A percentile compares a stretch with the other conserved stretches of the same genome.
These are phyloP conservation scores for Furcifer pardalis DNA, from an alignment of 2,797 vertebrate genomes.

Conservation along the genomic window DNA sequence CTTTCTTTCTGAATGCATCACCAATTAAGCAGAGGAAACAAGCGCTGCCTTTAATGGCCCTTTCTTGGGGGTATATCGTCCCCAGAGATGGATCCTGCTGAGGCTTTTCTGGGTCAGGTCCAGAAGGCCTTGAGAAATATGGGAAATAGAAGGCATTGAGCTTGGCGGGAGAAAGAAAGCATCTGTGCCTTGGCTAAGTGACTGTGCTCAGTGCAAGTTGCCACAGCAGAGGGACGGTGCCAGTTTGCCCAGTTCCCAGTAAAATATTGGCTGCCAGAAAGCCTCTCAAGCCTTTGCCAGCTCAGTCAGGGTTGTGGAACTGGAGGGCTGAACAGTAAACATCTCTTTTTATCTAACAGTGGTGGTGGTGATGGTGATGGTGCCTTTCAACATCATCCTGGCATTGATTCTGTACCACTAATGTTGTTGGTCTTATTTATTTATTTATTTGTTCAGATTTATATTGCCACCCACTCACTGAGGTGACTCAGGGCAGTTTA, in stretches of 20 bases:
- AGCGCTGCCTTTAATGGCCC: conserved; percentile 20
- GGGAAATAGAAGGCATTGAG: conserved; percentile 41
- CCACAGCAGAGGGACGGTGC: neutral
- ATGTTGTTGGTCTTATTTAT: too few species aligned
- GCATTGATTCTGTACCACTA: neutral
- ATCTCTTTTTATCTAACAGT: neutral
- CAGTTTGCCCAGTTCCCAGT: conserved; percentile 5
- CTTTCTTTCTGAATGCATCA: neutral
- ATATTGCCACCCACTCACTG: too few species aligned
- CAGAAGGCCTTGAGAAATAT: conserved; percentile 39
- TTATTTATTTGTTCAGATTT: too few species aligned
- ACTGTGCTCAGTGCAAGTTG: neutral
- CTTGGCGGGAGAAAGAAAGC: conserved; percentile 35
- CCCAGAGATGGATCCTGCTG: conserved; percentile 36
- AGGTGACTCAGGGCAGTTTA: too few species aligned
- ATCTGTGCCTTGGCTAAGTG: conserved; percentile 22
- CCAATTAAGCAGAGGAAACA: conserved; percentile 35
- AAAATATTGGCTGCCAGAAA: neutral
- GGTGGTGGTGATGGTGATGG: neutral
- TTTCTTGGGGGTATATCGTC: conserved; percentile 36
- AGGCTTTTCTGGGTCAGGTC: conserved; percentile 36
- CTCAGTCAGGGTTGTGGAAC: neutral
- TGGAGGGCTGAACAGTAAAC: neutral
- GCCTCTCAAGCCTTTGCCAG: neutral
- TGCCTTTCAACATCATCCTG: neutral